Evolutionary conservation across 2,113 vertebrate genomes (phyloP), one percentile per base, ranked within the genome.

Genomic region (Pangasianodon gigas): DNA sequence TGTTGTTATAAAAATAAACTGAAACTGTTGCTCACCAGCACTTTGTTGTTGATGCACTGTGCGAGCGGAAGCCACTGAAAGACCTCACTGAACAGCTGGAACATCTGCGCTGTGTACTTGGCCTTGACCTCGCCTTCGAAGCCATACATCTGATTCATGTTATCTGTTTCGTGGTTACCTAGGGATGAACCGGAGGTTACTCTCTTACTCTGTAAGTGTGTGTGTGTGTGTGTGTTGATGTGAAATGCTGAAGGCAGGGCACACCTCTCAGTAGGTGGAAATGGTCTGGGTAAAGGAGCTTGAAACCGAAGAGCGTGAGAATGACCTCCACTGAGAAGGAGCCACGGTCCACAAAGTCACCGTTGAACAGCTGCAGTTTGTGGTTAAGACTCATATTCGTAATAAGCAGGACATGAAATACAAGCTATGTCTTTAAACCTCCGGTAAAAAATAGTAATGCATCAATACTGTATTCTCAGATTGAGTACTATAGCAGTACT

Each of bases 71-170:
- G 96, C 98, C 98, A 99, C 96, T 99, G 97, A 84, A 99, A 98
- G 91, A 98, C 98, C 93, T 98, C 98, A 0, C 97, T 98, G 95
- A 99, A 99, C 10, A 99, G 97, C 91, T 98, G 97, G 52, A 98
- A 99, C 98, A 99, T 99, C 96, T 98, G 98, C 0, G 97, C 96
- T 0, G 98, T 98, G 95, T 98, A 99, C 92, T 99, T 99, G 95
- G 98, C 98, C 91, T 98, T 99, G 87, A 99, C 97, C 90, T 98
- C 98, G 0, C 98, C 98, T 93, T 99, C 98, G 32, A 98, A 99
- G 4, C 98, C 98, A 0, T 99, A 99, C 97, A 99, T 99, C 94
- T 99, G 98, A 95, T 99, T 99, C 98, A 99, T 99, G 93, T 98
- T 99, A 96, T 99, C 98, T 0, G 98, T 99, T 94, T 99, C 98